A percentile compares a stretch with the other conserved stretches of the same genome.
These are phyloP conservation scores for Neuroterus valhalla DNA, from an alignment of 1,140 invertebrate genomes.

Conservation along the genomic window DNA sequence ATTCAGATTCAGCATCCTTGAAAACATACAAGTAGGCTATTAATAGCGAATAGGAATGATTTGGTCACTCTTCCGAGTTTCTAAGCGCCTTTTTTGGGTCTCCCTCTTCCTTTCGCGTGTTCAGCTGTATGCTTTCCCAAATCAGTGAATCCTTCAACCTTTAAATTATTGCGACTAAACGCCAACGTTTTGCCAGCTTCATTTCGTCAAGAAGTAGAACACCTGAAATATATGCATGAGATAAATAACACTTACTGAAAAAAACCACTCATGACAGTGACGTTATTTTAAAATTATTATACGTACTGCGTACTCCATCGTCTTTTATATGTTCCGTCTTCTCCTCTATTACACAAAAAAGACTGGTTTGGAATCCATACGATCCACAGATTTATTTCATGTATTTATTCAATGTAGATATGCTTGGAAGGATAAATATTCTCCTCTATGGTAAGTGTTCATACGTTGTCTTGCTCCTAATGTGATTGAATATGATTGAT, in stretches of 20 bases:
- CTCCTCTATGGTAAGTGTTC: constrained; percentile 16
- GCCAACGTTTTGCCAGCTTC: neutral
- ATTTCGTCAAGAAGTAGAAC: neutral
- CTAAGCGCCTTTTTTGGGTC: too few species aligned
- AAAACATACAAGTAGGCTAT: too few species aligned
- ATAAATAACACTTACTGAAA: too few species aligned
- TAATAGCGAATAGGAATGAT: too few species aligned
- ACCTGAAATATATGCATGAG: neutral
- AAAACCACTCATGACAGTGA: neutral
- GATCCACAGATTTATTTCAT: constrained; percentile 15
- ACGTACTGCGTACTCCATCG: constrained; percentile 31
- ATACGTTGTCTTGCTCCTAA: constrained; percentile 35
- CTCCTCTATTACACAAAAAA: constrained; percentile 24
- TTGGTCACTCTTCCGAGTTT: too few species aligned
- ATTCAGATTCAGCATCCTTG: too few species aligned
- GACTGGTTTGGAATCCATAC: constrained; percentile 34
- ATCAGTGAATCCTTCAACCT: constrained; percentile 43
- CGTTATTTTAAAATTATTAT: neutral
- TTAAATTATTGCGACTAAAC: neutral
- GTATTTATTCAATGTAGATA: constrained; percentile 37
- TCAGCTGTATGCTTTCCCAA: constrained; percentile 50
- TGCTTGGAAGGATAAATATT: constrained; percentile 32
- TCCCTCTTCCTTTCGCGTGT: constrained; percentile 41
- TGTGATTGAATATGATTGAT: too few species aligned
- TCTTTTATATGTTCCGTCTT: constrained; percentile 22